Percentiles rank a stretch among this genome's conserved stretches.
Evolutionary conservation across 2,888 invertebrate genomes (phyloP).

Genomic region (Lithophane leautieri): DNA sequence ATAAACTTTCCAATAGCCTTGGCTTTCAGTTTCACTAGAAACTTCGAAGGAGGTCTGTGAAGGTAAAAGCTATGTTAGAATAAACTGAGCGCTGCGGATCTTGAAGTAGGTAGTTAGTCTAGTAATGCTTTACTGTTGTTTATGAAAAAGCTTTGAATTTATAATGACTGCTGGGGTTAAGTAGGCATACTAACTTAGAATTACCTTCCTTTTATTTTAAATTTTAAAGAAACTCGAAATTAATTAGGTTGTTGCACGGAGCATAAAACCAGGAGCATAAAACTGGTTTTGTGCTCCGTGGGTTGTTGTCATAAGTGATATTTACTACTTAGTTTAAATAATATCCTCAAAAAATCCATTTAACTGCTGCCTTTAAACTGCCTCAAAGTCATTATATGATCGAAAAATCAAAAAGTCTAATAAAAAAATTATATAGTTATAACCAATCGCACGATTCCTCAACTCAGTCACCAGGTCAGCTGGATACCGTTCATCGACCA

Average conservation of each 20-base stretch:
- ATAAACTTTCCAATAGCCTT: conserved; percentile 20
- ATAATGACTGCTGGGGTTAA: background rate
- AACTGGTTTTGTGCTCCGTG: no score
- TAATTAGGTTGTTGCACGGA: background rate
- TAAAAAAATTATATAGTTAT: background rate
- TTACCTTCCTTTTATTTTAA: conserved; percentile 17
- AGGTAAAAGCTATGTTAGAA: conserved; percentile 10
- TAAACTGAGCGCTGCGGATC: background rate
- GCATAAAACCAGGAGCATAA: no score
- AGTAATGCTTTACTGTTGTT: background rate
- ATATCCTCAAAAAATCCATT: background rate
- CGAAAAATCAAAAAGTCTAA: background rate
- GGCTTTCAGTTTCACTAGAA: conserved; percentile 16
- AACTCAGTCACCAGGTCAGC: background rate
- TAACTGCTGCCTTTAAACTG: background rate
- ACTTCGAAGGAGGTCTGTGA: conserved; percentile 1
- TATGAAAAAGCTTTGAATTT: background rate
- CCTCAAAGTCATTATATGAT: background rate
- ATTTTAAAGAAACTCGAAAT: background rate
- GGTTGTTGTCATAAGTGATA: no score
- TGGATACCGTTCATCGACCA: conserved; percentile 6
- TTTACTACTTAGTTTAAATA: background rate
- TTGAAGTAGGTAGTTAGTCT: background rate
- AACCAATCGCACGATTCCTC: background rate
- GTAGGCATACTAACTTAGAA: background rate